Evolutionary conservation across 92 coral and sea anemone genomes (phyloP).

Genomic region (Parazoanthus darwini): DNA sequence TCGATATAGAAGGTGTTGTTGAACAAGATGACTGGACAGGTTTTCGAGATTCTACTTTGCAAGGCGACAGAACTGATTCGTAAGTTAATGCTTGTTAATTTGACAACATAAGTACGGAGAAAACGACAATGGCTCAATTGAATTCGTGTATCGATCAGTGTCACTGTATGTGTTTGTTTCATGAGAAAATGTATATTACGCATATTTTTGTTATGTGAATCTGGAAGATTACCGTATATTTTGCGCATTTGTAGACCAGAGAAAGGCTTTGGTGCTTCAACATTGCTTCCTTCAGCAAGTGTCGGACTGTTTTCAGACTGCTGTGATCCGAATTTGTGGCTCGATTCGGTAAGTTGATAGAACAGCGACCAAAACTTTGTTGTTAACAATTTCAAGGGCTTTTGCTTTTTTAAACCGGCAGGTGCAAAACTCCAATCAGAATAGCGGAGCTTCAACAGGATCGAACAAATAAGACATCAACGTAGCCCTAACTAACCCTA

Average conservation of each 20-base stretch:
- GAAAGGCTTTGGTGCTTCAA: conserved; percentile 45
- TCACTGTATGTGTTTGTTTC: background rate
- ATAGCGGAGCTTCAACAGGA: too few relatives aligned
- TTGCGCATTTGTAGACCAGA: conserved; percentile 29
- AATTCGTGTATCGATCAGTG: too few relatives aligned
- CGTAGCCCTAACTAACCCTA: too few relatives aligned
- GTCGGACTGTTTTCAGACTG: conserved; percentile 67
- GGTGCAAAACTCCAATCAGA: background rate
- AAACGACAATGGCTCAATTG: background rate
- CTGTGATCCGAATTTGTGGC: conserved; percentile 80
- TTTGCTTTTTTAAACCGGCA: background rate
- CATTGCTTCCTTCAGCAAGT: conserved; percentile 44
- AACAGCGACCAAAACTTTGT: background rate
- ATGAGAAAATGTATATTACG: too few relatives aligned
- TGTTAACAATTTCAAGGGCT: background rate
- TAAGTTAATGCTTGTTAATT: conserved; percentile 23
- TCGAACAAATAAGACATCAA: too few relatives aligned
- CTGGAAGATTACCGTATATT: background rate
- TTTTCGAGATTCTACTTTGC: conserved; percentile 54
- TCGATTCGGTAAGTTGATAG: conserved; percentile 67
- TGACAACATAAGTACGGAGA: background rate
- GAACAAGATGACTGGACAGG: conserved; percentile 65
- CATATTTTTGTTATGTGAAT: background rate
- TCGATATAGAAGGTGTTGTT: conserved; percentile 77
- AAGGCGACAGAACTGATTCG: conserved; percentile 45